phyloP scores from a whole-genome alignment of 2,797 vertebrate species.

The Discoglossus pictus region DNA sequence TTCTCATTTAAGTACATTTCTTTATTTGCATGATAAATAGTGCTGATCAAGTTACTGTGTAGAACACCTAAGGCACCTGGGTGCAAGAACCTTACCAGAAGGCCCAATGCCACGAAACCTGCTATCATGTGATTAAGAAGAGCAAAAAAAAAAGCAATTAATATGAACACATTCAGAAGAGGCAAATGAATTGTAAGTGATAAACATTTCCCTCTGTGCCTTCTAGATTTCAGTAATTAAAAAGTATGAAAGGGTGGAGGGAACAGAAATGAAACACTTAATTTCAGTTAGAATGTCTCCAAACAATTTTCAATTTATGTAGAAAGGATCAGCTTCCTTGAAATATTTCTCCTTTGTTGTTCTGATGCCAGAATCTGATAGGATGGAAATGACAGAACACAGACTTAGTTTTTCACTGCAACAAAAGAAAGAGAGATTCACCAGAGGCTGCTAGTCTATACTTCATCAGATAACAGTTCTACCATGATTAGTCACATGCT shows the following conservation, averaged over 20 bases:
- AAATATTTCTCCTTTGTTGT: slow-evolving; percentile 32
- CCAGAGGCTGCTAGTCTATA: slow-evolving; percentile 6
- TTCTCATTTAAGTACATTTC: slow-evolving; percentile 31
- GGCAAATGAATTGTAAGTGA: slow-evolving; percentile 49
- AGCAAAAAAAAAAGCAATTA: slow-evolving; percentile 36
- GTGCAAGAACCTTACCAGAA: slow-evolving; percentile 25
- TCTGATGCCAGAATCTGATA: slow-evolving; percentile 29
- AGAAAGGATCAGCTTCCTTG: slow-evolving; percentile 28
- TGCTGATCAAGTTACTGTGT: slow-evolving; percentile 28
- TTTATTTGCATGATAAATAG: slow-evolving; percentile 30
- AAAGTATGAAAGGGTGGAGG: slow-evolving; percentile 31
- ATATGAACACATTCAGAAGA: slow-evolving; percentile 30
- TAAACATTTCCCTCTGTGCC: slow-evolving; percentile 40
- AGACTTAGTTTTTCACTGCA: slow-evolving; percentile 21
- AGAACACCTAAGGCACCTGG: slow-evolving; percentile 35
- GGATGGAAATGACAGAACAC: slow-evolving; percentile 8
- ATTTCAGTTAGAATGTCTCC: slow-evolving; percentile 13
- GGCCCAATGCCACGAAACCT: slow-evolving; percentile 24
- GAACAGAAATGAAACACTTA: slow-evolving; percentile 13
- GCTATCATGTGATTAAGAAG: slow-evolving; percentile 28
- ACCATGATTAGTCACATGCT: slow-evolving; percentile 26
- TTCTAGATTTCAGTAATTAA: slow-evolving; percentile 47
- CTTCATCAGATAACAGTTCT: slow-evolving; percentile 28
- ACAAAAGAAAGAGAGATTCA: slow-evolving; percentile 25
- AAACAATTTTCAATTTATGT: slow-evolving; percentile 23